A percentile compares a stretch with the other conserved stretches of the same genome.
Conservation (phyloP, 1,140 invertebrate species). For the Zaprionus africanus region DNA sequence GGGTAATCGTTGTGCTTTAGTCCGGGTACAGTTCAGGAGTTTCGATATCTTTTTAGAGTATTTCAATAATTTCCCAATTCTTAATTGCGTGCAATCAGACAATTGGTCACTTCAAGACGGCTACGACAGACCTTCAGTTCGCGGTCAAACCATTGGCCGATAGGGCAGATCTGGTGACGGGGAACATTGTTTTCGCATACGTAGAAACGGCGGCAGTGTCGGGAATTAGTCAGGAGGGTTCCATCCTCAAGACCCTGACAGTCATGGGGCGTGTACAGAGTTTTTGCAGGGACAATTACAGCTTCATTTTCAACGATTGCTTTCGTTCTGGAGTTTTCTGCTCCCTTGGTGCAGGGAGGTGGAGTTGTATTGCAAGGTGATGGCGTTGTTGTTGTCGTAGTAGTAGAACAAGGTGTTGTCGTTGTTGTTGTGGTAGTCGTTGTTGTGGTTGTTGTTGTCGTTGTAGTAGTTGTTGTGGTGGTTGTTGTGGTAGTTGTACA, state of each 20-base stretch:
- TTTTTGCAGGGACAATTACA: conserved; percentile 1
- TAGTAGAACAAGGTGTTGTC: conserved; percentile 2
- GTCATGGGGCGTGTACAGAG: conserved; percentile 24
- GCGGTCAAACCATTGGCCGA: conserved; percentile 56
- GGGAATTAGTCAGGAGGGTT: conserved; percentile 35
- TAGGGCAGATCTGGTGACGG: conserved; percentile 44
- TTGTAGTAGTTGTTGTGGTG: background rate
- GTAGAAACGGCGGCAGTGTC: conserved; percentile 59
- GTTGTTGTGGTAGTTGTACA: conserved; percentile 19
- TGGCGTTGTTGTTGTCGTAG: conserved; percentile 12
- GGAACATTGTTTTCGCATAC: conserved; percentile 47
- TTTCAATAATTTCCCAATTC: background rate
- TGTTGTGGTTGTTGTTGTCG: conserved; percentile 7
- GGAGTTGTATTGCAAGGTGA: conserved; percentile 16
- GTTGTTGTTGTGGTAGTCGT: conserved; percentile 18
- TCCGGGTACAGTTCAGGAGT: conserved; percentile 15
- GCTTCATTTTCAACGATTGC: too few relatives aligned
- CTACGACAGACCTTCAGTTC: conserved; percentile 40
- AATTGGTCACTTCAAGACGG: conserved; percentile 34
- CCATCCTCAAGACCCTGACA: conserved; percentile 50
- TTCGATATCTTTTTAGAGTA: background rate
- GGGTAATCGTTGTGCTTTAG: background rate
- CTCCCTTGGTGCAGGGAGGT: background rate
- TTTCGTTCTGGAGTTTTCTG: too few relatives aligned
- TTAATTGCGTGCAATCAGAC: conserved; percentile 32